A percentile compares a stretch with the other conserved stretches of the same genome.
These are phyloP conservation scores for Holacanthus passer DNA, from an alignment of 2,113 vertebrate species.

Conservation along the genomic window DNA sequence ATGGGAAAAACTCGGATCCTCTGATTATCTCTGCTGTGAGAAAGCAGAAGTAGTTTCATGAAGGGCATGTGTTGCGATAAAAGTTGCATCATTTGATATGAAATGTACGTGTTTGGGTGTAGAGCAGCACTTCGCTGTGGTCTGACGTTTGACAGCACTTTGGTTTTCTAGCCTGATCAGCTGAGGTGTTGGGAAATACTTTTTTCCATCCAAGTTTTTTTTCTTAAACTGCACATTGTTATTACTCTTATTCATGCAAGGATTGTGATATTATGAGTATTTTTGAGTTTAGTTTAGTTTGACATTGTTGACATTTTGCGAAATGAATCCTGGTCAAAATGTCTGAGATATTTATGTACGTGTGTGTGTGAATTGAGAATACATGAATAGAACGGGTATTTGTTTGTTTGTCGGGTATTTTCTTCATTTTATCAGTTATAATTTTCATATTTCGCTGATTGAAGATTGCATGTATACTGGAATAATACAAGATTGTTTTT, in stretches of 20 bases:
- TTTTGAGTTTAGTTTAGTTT: not conserved
- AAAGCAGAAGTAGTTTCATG: not conserved
- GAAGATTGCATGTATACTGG: no score
- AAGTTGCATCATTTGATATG: not conserved
- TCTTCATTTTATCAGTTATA: no score
- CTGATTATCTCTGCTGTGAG: conserved; percentile 67
- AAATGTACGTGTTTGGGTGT: not conserved
- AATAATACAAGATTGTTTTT: no score
- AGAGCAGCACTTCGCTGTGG: not conserved
- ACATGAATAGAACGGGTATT: no score
- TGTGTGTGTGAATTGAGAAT: not conserved
- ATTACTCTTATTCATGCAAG: not conserved
- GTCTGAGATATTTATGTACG: not conserved
- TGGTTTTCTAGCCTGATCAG: no score
- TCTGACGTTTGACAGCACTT: not conserved
- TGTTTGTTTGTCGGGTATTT: no score
- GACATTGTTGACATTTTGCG: no score
- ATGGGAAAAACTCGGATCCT: conserved; percentile 53
- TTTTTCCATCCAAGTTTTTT: no score
- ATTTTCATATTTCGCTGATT: no score
- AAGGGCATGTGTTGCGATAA: not conserved
- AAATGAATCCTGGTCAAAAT: not conserved
- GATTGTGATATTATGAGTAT: not conserved
- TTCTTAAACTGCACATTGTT: not conserved
- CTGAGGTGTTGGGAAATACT: no score